Evolutionary conservation across 2,888 invertebrate species (phyloP).

Genomic region (Elysia crispata): DNA sequence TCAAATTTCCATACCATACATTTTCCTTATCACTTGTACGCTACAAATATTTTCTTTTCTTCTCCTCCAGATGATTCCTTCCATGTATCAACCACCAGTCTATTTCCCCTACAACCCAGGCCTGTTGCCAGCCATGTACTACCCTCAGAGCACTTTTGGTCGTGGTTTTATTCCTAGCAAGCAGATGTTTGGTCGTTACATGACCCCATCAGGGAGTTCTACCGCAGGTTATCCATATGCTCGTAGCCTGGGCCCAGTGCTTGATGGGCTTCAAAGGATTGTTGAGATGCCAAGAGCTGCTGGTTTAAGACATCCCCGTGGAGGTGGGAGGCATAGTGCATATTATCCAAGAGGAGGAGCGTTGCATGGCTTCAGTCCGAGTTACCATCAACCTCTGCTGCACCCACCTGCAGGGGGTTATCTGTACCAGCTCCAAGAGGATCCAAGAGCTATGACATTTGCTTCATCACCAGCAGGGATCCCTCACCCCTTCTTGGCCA

Average conservation of each 20-base stretch:
- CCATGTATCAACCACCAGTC: slow-evolving; percentile 39
- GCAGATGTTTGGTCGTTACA: slow-evolving; percentile 35
- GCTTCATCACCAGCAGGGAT: slow-evolving; percentile 27
- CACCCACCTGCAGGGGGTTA: slow-evolving; percentile 40
- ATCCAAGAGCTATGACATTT: slow-evolving; percentile 44
- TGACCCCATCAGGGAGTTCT: slow-evolving; percentile 16
- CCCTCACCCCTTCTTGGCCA: slow-evolving; percentile 38
- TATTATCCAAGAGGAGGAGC: slow-evolving; percentile 50
- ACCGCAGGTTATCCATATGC: slow-evolving; percentile 12
- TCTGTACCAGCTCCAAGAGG: slow-evolving; percentile 50
- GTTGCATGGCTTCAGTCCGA: slow-evolving; percentile 38
- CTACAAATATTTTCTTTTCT: slow-evolving; percentile 1
- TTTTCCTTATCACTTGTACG: too few relatives aligned
- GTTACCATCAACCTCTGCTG: slow-evolving; percentile 33
- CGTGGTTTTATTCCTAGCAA: slow-evolving; percentile 34
- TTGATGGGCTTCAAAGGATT: slow-evolving; percentile 33
- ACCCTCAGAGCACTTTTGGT: slow-evolving; percentile 13
- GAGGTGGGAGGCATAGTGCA: slow-evolving; percentile 51
- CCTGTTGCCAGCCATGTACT: slow-evolving; percentile 36
- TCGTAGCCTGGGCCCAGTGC: slow-evolving; percentile 34
- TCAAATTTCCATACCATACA: too few relatives aligned
- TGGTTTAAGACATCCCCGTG: slow-evolving; percentile 14
- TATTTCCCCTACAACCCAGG: slow-evolving; percentile 43
- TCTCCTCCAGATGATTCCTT: slow-evolving; percentile 39
- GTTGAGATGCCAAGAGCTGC: slow-evolving; percentile 44